Evolutionary conservation across 2,797 vertebrate species (phyloP).

Genomic region (Myiotriccus ornatus): DNA sequence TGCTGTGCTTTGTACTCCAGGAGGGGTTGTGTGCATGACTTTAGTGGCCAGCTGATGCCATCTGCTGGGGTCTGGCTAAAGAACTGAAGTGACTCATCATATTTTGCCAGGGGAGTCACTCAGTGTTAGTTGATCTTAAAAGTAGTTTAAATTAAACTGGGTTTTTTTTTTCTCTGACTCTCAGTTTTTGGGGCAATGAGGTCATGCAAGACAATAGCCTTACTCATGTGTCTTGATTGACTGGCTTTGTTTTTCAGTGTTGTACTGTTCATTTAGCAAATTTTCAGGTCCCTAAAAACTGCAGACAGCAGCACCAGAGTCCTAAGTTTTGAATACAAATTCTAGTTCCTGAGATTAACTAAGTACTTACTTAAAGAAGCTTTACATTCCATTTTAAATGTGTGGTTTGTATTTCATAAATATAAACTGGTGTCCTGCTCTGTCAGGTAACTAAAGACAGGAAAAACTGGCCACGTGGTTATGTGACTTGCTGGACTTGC

Average conservation of each 20-base stretch:
- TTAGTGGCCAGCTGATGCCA: slow-evolving; percentile 45
- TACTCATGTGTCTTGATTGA: neutral
- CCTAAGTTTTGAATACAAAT: neutral
- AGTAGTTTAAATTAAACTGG: neutral
- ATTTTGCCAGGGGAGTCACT: neutral
- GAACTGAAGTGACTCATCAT: neutral
- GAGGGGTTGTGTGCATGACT: neutral
- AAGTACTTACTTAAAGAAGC: neutral
- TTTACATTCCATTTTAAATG: neutral
- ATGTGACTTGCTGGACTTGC: neutral
- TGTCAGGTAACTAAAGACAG: neutral
- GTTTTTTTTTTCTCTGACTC: neutral
- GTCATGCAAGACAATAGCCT: neutral
- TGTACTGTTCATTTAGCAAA: neutral
- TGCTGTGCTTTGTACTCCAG: neutral
- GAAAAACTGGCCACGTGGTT: neutral
- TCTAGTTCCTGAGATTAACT: neutral
- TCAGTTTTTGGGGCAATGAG: neutral
- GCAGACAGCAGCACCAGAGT: neutral
- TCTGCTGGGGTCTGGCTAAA: slow-evolving; percentile 33
- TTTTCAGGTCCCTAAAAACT: neutral
- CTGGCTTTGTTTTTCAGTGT: neutral
- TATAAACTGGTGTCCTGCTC: neutral
- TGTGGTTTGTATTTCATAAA: neutral
- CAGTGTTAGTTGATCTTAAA: neutral